Evolutionary conservation across 2,113 vertebrate species (phyloP).

Genomic region (Lasiurus cinereus): DNA sequence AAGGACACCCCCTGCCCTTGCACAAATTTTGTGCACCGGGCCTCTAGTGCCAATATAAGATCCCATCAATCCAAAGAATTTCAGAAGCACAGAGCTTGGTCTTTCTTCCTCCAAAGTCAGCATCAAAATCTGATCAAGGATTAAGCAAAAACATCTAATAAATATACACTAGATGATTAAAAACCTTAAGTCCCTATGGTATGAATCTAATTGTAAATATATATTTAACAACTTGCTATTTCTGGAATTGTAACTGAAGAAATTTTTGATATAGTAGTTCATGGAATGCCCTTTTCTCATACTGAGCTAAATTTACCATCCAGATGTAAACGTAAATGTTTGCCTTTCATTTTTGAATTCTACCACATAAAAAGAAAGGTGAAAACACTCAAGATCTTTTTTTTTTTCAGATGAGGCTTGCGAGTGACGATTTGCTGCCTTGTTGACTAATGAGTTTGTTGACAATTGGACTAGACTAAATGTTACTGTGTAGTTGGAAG

Average conservation of each 20-base stretch:
- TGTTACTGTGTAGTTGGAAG: no score
- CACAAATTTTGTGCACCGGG: no score
- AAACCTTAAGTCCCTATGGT: slow-evolving; percentile 86
- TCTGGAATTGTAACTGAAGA: slow-evolving; percentile 88
- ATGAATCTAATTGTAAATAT: slow-evolving; percentile 90
- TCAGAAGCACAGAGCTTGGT: slow-evolving; percentile 76
- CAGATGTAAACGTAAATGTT: slow-evolving; percentile 89
- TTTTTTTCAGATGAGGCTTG: no score
- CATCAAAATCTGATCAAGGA: slow-evolving; percentile 86
- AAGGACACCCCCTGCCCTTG: no score
- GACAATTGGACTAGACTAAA: no score
- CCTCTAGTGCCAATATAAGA: slow-evolving; percentile 63
- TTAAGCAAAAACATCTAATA: slow-evolving; percentile 87
- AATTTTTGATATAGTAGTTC: slow-evolving; percentile 87
- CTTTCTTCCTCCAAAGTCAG: slow-evolving; percentile 83
- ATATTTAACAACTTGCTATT: slow-evolving; percentile 88
- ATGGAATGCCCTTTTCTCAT: slow-evolving; percentile 86
- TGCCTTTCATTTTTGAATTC: slow-evolving; percentile 86
- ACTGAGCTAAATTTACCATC: slow-evolving; percentile 84
- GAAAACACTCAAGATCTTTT: slow-evolving; percentile 69
- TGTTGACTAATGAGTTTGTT: no score
- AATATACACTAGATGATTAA: slow-evolving; percentile 88
- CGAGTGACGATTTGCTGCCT: no score
- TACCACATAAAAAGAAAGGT: slow-evolving; percentile 85
- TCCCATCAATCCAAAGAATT: slow-evolving; percentile 71